Conservation (phyloP, 23 tunicate genomes). For the Trididemnum miniatum region DNA sequence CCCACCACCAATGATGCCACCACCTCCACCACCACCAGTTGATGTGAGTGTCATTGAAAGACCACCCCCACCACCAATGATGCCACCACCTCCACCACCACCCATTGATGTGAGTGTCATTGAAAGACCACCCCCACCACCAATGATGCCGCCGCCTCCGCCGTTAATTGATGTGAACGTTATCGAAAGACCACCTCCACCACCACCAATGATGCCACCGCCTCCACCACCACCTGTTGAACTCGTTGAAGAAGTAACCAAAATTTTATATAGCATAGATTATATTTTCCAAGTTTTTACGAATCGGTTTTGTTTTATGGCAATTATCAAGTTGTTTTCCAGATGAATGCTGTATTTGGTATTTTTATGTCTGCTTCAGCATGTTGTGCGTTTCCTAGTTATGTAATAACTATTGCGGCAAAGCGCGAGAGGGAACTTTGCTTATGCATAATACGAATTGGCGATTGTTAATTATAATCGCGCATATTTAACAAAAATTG, state of each 20-base stretch:
- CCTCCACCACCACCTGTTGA: not conserved
- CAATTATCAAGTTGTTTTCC: too few species aligned
- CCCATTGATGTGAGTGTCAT: not conserved
- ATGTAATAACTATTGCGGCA: too few species aligned
- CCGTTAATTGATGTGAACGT: not conserved
- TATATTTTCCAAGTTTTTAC: too few species aligned
- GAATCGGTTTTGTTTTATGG: too few species aligned
- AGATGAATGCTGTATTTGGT: too few species aligned
- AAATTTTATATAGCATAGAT: too few species aligned
- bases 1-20: conserved; percentile 37
- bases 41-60: not conserved
- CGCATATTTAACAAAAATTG: too few species aligned
- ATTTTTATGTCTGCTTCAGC: too few species aligned
- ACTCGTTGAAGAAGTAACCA: not conserved
- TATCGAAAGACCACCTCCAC: conserved; percentile 11
- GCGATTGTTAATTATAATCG: too few species aligned
- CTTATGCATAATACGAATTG: too few species aligned
- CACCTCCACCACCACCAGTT: conserved; percentile 40
- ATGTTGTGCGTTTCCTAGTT: too few species aligned
- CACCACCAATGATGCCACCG: conserved; percentile 13
- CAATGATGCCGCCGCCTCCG: not conserved
- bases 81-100: conserved; percentile 30
- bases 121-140: not conserved
- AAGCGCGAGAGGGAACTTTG: too few species aligned
- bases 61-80: conserved; percentile 32